A percentile compares a stretch with the other conserved stretches of the same genome.
Conservation (phyloP, 2,113 vertebrate genomes). For the Pseudorasbora parva region DNA sequence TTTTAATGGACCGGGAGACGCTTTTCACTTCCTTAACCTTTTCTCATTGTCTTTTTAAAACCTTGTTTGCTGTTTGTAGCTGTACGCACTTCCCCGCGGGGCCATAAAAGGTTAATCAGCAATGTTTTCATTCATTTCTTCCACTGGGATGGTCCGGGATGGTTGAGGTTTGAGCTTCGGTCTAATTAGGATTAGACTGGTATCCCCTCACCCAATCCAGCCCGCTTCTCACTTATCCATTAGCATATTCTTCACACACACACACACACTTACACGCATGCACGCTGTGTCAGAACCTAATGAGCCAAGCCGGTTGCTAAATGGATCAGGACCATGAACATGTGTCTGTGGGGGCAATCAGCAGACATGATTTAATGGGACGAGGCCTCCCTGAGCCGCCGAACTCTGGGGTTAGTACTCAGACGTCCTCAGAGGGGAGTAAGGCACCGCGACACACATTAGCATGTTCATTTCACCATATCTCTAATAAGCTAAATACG, state of each 20-base stretch:
- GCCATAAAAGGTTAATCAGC: conserved; percentile 34
- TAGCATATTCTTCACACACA: conserved; percentile 27
- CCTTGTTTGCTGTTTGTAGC: conserved; percentile 1
- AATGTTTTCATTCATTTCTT: conserved; percentile 25
- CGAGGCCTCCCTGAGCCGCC: background rate
- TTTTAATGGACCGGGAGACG: conserved; percentile 31
- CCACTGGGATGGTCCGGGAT: conserved; percentile 19
- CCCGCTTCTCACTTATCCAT: conserved; percentile 29
- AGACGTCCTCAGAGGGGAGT: background rate
- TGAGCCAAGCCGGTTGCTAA: conserved; percentile 46
- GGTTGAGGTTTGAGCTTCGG: conserved; percentile 55
- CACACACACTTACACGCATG: background rate
- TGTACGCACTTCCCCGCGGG: background rate
- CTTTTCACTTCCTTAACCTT: conserved; percentile 38
- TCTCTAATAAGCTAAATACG: conserved; percentile 29
- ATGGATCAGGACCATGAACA: conserved; percentile 52
- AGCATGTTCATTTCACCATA: background rate
- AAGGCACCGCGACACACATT: conserved; percentile 3
- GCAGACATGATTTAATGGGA: conserved; percentile 31
- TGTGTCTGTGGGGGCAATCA: background rate
- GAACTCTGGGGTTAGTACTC: conserved; percentile 1
- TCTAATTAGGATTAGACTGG: conserved; percentile 70
- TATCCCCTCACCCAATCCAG: conserved; percentile 21
- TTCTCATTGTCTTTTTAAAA: conserved; percentile 15
- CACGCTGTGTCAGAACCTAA: conserved; percentile 31